phyloP scores from a whole-genome alignment of 1,140 invertebrate genomes.

The Drosophila fuyamai region DNA sequence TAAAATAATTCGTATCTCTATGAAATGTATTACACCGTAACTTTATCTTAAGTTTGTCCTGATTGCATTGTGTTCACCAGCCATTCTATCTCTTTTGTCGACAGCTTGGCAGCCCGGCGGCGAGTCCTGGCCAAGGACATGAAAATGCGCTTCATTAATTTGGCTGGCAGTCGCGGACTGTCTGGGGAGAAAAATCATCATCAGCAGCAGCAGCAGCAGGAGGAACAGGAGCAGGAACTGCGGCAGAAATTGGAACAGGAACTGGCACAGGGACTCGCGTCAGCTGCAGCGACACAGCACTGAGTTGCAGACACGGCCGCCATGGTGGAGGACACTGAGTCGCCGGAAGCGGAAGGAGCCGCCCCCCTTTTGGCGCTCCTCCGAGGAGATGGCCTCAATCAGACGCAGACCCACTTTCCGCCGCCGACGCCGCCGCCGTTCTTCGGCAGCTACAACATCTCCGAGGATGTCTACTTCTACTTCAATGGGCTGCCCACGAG shows the following conservation, averaged over 20 bases:
- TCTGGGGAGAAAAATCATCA: slow-evolving; percentile 23
- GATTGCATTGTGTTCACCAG: slow-evolving; percentile 26
- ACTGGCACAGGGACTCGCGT: slow-evolving; percentile 39
- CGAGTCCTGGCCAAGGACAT: slow-evolving; percentile 37
- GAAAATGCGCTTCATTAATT: slow-evolving; percentile 69
- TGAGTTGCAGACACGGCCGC: slow-evolving; percentile 28
- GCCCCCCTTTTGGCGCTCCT: slow-evolving; percentile 61
- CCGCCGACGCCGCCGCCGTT: slow-evolving; percentile 41
- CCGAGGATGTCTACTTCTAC: slow-evolving; percentile 79
- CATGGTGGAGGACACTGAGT: slow-evolving; percentile 45
- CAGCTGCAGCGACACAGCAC: slow-evolving; percentile 56
- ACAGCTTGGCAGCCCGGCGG: slow-evolving; percentile 31
- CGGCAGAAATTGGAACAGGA: slow-evolving; percentile 29
- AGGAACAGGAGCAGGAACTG: slow-evolving; percentile 24
- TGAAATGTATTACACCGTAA: background rate
- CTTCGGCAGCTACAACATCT: slow-evolving; percentile 80
- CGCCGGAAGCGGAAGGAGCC: slow-evolving; percentile 59
- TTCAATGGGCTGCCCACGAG: slow-evolving; percentile 75
- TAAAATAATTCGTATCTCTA: background rate
- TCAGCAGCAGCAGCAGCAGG: slow-evolving; percentile 5
- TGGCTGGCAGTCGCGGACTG: slow-evolving; percentile 54
- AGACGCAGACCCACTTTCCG: slow-evolving; percentile 35
- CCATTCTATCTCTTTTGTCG: slow-evolving; percentile 1
- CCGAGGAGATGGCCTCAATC: slow-evolving; percentile 58
- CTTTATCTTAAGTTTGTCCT: background rate